Base-by-base conservation (phyloP, 2,888 invertebrate species). In the Rhamnusium bicolor region DNA sequence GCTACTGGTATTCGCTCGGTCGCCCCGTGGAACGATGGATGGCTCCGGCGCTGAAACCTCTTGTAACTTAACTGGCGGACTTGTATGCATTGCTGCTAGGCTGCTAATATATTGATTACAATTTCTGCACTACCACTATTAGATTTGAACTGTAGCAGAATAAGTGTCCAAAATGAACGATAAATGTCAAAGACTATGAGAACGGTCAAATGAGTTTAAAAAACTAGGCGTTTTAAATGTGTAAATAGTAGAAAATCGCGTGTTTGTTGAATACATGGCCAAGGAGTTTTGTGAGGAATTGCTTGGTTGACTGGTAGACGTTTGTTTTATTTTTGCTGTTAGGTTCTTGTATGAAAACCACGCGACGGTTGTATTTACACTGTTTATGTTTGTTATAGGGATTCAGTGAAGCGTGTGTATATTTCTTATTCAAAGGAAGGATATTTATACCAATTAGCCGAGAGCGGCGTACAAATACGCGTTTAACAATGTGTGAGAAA, bases 1-100 rank as follows among this genome's bases (percentile, higher is more conserved):
- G 73, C 76, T 76, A 76, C 76, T 73, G 76, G 72, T 76, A 76
- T 74, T 76, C 66, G 54, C 47, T 47, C 65, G 46, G 68, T 69
- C 4, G 71, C 29, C 71, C 74, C 63, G 69, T 14, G 6, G 0
- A 19, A 7, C 27, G 12, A 27, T 10, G 21, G 54, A 24, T 24
- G 6, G 6, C 3, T 24, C 6, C 3, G 24, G 3, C 24, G 24
- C 24, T 6, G 24, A 24, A 24, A 24, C 6, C 24, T 4, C 6
- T 6, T 2, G 3, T 24, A 6, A 24, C 14, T 18, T 14, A 3
- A 16, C 51, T 18, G 51, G 16, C 14, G 14, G 46, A 2, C 46
- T 14, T 16, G 51, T n/a, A n/a, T n/a, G 51, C 51, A 51, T 51
- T 16, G 51, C 51, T 16, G 14, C 51, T 18, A 18, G 3, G 51